Base-by-base conservation (phyloP, 2,888 invertebrate genomes). In the Tetranychus truncatus region DNA sequence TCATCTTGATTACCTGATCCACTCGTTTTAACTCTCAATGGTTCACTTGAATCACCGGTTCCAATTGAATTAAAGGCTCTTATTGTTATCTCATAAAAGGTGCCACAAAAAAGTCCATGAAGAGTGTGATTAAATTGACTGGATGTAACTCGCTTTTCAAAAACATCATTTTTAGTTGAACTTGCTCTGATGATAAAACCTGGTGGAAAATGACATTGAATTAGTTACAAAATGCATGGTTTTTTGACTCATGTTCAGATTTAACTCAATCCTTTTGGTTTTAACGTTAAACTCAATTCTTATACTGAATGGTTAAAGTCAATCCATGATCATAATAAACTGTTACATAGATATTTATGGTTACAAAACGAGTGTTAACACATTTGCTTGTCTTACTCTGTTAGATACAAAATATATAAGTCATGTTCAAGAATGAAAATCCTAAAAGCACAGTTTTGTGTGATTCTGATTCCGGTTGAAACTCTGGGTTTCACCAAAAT, bases 41-140 rank as follows among this genome's bases (percentile, higher is more conserved):
- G 34, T 21, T 44, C 20, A 66, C 24, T 76, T n/a, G 78, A 77
- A 72, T 79, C 79, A 46, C 78, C 78, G n/a, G 75, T 78, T 11
- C 79, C 79, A 1, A 79, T 66, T 45, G 77, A 77, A 66, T 79
- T 79, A 55, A 69, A 74, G 4, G 79, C 79, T 6, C 78, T 78
- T 77, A 79, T 78, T 45, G 77, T 77, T 18, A 79, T 75, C 5
- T 77, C 69, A 75, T 79, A 79, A 1, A 78, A 76, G 24, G 79
- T 78, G 7, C 79, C 79, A 75, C 77, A 76, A 18, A 65, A 34
- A 46, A 76, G 65, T 9, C 45, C 67, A 45, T 74, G 46, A 45
- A 76, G 45, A 21, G 65, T 73, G 65, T 24, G 45, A 34, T 55
- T 72, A 72, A 15, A n/a, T 6, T 24, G n/a, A 72, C n/a, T 15